A percentile compares a stretch with the other conserved stretches of the same genome.
These are phyloP conservation scores for Tetramorium simillimum DNA, from an alignment of 1,140 invertebrate species.

Conservation along the genomic window DNA sequence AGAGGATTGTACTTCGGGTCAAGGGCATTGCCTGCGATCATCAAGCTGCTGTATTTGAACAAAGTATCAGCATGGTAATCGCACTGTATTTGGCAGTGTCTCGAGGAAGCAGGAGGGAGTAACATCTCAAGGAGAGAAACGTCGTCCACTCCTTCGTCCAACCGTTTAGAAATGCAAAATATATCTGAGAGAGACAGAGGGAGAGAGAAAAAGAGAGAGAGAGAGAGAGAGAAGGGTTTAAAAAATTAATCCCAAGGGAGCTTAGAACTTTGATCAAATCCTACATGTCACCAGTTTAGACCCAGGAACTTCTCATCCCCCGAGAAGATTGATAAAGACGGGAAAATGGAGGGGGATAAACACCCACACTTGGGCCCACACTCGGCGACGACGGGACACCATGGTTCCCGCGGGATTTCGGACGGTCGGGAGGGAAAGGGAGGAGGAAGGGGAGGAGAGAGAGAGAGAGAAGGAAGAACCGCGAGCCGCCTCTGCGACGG, in stretches of 20 bases:
- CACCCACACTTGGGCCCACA: too few relatives aligned
- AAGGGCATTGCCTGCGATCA: conserved; percentile 21
- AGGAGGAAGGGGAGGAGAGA: too few relatives aligned
- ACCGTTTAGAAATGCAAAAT: neutral
- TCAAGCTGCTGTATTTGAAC: neutral
- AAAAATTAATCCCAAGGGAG: neutral
- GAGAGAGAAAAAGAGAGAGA: neutral
- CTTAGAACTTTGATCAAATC: neutral
- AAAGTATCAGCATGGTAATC: conserved; percentile 28
- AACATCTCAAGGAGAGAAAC: neutral
- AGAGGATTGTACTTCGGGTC: conserved; percentile 12
- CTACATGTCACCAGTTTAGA: neutral
- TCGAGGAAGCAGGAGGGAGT: neutral
- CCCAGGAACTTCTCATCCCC: neutral
- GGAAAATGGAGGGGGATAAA: neutral
- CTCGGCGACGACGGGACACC: neutral
- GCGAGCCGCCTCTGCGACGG: conserved; percentile 52
- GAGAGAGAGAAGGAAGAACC: neutral
- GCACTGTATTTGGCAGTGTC: neutral
- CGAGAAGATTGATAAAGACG: neutral
- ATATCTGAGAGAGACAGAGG: neutral
- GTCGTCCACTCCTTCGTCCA: neutral
- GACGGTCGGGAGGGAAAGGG: neutral
- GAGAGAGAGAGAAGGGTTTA: neutral
- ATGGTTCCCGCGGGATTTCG: neutral